Evolutionary conservation across 2,888 invertebrate genomes (phyloP).

Genomic region (Hyles lineata): DNA sequence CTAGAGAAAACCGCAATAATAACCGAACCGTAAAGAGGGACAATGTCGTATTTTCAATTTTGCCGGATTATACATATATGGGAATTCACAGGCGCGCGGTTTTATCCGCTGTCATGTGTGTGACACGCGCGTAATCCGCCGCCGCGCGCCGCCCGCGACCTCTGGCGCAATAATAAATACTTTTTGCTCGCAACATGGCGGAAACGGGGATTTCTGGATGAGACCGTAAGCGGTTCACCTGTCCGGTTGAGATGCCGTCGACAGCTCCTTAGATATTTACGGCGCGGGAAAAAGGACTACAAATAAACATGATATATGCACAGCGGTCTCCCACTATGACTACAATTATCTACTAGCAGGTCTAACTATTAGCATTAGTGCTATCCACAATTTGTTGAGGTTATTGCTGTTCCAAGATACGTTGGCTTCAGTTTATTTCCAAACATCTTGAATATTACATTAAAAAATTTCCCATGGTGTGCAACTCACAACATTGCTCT

Average conservation of each 20-base stretch:
- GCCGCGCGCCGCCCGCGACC: conserved; percentile 34
- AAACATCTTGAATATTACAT: too few relatives aligned
- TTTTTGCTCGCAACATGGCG: conserved; percentile 14
- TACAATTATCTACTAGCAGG: too few relatives aligned
- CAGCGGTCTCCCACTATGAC: background rate
- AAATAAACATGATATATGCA: background rate
- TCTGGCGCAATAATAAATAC: conserved; percentile 40
- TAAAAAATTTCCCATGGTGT: too few relatives aligned
- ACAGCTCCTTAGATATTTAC: background rate
- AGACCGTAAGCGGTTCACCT: background rate
- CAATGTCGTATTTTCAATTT: conserved; percentile 57
- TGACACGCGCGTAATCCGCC: conserved; percentile 49
- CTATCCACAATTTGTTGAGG: too few relatives aligned
- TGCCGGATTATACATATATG: conserved; percentile 50
- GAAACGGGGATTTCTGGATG: conserved; percentile 9
- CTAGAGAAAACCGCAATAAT: conserved; percentile 27
- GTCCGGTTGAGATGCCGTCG: conserved; percentile 8
- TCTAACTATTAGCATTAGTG: too few relatives aligned
- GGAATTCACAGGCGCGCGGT: conserved; percentile 44
- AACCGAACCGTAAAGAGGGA: conserved; percentile 35
- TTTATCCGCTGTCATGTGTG: conserved; percentile 48
- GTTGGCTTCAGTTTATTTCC: too few relatives aligned
- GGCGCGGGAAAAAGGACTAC: background rate
- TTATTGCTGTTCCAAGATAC: too few relatives aligned
- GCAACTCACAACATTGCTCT: too few relatives aligned